Evolutionary conservation across 2,797 vertebrate species (phyloP).

Genomic region (Xenopus petersii): DNA sequence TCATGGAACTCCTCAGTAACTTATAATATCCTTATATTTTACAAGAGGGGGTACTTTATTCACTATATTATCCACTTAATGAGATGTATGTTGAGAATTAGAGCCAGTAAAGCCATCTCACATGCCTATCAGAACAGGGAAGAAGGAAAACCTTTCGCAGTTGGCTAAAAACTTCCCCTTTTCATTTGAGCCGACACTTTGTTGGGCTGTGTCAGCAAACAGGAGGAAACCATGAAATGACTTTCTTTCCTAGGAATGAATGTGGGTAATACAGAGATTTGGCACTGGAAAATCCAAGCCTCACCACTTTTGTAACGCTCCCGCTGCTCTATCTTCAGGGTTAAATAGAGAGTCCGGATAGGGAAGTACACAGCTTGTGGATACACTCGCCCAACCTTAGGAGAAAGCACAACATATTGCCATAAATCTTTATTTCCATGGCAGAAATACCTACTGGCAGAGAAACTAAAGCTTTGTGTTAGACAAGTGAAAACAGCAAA

Average conservation of each 20-base stretch:
- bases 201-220: constrained; percentile 19
- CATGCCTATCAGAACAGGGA: too few species aligned
- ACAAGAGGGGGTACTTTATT: too few species aligned
- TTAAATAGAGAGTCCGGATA: constrained; percentile 96
- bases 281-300: constrained; percentile 49
- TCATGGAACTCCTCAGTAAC: too few species aligned
- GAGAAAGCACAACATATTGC: constrained; percentile 25
- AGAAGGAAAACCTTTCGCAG: constrained; percentile 10
- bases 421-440: too few species aligned
- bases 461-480: too few species aligned
- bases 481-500: too few species aligned
- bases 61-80: too few species aligned
- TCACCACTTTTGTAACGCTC: constrained; percentile 98
- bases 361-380: constrained; percentile 98
- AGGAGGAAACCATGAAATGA: constrained; percentile 35
- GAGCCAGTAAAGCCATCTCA: too few species aligned
- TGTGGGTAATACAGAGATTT: constrained; percentile 25
- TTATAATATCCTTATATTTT: too few species aligned
- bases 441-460: too few species aligned
- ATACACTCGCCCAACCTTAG: constrained; percentile 94
- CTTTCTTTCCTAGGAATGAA: constrained; percentile 16
- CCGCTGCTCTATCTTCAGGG: constrained; percentile 95
- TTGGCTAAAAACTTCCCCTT: background rate
- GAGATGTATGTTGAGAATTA: too few species aligned
- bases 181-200: constrained; percentile 5